Conservation (phyloP, 2,888 invertebrate genomes). For the Heliconius ethilla region DNA sequence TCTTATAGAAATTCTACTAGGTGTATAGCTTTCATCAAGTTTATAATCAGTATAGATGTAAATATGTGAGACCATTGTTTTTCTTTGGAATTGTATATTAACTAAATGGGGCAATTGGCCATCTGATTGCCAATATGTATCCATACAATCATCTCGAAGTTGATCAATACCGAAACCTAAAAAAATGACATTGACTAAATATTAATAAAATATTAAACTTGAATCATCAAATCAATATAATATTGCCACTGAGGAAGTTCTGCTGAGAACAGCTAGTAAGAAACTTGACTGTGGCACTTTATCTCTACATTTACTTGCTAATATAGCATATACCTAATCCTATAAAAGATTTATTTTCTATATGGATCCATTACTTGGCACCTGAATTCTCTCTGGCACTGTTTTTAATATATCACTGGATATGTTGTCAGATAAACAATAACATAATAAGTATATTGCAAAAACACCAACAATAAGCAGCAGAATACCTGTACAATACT, state of each 20-base stretch:
- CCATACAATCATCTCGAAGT: slow-evolving; percentile 95
- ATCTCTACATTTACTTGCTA: background rate
- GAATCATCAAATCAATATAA: too few species aligned
- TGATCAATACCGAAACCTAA: slow-evolving; percentile 98
- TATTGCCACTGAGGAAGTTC: background rate
- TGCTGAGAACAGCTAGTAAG: background rate
- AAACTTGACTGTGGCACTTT: background rate
- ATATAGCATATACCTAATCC: too few species aligned
- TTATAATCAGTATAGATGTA: slow-evolving; percentile 99
- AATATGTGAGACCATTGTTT: slow-evolving; percentile 96
- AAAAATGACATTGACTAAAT: slow-evolving; percentile 36
- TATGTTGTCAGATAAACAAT: too few species aligned
- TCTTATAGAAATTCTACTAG: slow-evolving; percentile 94
- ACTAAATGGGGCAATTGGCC: slow-evolving; percentile 98
- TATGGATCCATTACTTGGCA: too few species aligned
- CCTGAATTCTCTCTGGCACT: too few species aligned
- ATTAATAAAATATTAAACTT: too few species aligned
- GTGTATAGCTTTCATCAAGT: slow-evolving; percentile 99
- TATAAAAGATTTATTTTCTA: too few species aligned
- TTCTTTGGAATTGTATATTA: slow-evolving; percentile 97
- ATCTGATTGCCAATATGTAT: slow-evolving; percentile 99
- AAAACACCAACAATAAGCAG: too few species aligned
- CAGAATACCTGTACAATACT: too few species aligned
- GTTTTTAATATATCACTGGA: too few species aligned
- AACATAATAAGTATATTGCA: too few species aligned